Percentiles rank a stretch among this genome's conserved stretches.
These are phyloP conservation scores for Drosophila lini DNA, from an alignment of 1,140 invertebrate genomes.

Conservation along the genomic window DNA sequence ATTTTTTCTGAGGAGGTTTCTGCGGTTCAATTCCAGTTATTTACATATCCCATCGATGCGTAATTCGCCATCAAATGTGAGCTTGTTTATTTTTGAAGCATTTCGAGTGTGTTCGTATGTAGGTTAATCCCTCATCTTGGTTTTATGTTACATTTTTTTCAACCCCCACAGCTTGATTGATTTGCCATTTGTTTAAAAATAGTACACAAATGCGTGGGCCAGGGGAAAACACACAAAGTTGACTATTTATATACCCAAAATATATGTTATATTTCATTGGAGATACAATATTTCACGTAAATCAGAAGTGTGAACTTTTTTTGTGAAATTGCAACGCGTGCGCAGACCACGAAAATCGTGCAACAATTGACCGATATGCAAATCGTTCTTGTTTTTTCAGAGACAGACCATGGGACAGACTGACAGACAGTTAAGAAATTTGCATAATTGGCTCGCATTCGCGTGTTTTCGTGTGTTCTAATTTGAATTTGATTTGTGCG, in stretches of 20 bases:
- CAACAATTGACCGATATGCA: conserved; percentile 80
- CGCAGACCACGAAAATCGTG: conserved; percentile 60
- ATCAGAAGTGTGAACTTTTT: conserved; percentile 37
- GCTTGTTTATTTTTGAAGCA: conserved; percentile 8
- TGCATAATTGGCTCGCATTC: conserved; percentile 72
- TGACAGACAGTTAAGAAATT: conserved; percentile 47
- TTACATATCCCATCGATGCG: conserved; percentile 57
- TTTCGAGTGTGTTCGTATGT: conserved; percentile 48
- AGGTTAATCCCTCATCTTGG: conserved; percentile 73
- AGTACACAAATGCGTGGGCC: conserved; percentile 46
- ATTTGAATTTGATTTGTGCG: conserved; percentile 65
- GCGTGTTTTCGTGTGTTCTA: conserved; percentile 65
- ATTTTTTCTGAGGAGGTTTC: conserved; percentile 35
- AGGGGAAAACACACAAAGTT: conserved; percentile 13
- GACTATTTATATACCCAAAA: conserved; percentile 40
- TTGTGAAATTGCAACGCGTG: conserved; percentile 67
- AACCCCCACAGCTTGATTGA: conserved; percentile 48
- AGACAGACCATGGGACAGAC: conserved; percentile 36
- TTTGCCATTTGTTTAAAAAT: conserved; percentile 71
- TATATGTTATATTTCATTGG: conserved; percentile 39
- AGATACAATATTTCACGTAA: conserved; percentile 21
- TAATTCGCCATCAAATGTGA: conserved; percentile 52
- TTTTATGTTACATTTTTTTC: conserved; percentile 63
- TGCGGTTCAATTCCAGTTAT: conserved; percentile 56
- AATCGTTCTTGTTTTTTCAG: conserved; percentile 50